Evolutionary conservation across 2,113 vertebrate species (phyloP), one percentile per base, ranked within the genome.

Genomic region (Harpagus bidentatus): DNA sequence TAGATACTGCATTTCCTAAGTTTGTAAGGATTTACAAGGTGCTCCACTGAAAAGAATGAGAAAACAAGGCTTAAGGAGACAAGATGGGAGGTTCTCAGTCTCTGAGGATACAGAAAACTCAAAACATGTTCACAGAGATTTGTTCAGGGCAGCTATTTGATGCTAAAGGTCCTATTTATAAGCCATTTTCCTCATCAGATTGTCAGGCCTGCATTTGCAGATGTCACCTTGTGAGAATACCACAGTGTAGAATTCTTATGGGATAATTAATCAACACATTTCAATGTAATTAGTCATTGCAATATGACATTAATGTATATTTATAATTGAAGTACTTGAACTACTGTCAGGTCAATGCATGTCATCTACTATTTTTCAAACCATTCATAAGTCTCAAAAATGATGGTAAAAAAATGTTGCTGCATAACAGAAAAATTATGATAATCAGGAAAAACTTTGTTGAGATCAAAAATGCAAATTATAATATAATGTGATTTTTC

Each of bases 241-340:
- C 55, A 94, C 28, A 78, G 59, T 69, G 50, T 48, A 87, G 70
- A 63, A 79, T 78, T 58, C 88, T 93, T 92, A 56, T 12, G 36
- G 70, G 87, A 81, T 67, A 96, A 94, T 87, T 95, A 95, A 89
- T 94, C 87, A 95, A 70, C 42, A 89, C 7, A 71, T 95, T 93
- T 88, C 58, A 80, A 28, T 62, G 55, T 76, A 95, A 96, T 97
- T 96, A 96, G 63, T 73, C 80, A 87, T 43, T 80, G 26, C 40
- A 78, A 85, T 87, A 71, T 93, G 82, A 95, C 80, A 94, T 93
- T 81, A 94, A 78, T 92, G 66, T 95, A 83, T 85, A 94, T 79
- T 95, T 96, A 87, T 95, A 96, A 95, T 63, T 94, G 56, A 97
- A 91, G 74, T 58, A 95, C 76, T 93, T 94, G 76, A 94, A 95